Conservation (phyloP, 2,797 vertebrate genomes). For the Sorex maritimensis region DNA sequence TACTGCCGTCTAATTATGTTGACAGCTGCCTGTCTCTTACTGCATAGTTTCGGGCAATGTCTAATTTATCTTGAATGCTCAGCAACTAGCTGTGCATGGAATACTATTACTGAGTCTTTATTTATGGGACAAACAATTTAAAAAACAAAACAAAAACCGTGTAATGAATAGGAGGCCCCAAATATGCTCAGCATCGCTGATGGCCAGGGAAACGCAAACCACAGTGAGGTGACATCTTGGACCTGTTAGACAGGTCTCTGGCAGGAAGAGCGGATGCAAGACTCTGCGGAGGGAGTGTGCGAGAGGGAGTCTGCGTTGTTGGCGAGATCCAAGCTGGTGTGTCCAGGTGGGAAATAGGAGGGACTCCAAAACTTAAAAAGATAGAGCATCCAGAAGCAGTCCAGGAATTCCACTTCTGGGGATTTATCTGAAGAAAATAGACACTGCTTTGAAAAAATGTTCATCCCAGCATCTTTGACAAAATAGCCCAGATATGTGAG, state of each 20-base stretch:
- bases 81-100: not conserved
- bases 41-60: not conserved
- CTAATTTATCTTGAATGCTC: conserved; percentile 15
- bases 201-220: not conserved
- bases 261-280: not conserved
- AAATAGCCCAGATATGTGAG: not conserved
- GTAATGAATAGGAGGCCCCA: too few relatives aligned
- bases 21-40: not conserved
- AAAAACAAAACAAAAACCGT: too few relatives aligned
- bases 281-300: not conserved
- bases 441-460: not conserved
- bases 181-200: not conserved
- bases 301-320: not conserved
- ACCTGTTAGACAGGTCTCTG: not conserved
- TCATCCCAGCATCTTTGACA: not conserved
- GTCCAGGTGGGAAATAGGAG: not conserved
- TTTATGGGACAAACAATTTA: too few relatives aligned
- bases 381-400: not conserved
- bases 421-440: not conserved
- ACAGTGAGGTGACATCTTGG: not conserved
- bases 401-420: not conserved
- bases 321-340: not conserved
- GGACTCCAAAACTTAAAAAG: not conserved
- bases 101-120: not conserved
- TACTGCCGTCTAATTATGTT: not conserved